These are phyloP conservation scores for Empis stercorea DNA, from an alignment of 2,888 invertebrate species.

Conservation along the genomic window DNA sequence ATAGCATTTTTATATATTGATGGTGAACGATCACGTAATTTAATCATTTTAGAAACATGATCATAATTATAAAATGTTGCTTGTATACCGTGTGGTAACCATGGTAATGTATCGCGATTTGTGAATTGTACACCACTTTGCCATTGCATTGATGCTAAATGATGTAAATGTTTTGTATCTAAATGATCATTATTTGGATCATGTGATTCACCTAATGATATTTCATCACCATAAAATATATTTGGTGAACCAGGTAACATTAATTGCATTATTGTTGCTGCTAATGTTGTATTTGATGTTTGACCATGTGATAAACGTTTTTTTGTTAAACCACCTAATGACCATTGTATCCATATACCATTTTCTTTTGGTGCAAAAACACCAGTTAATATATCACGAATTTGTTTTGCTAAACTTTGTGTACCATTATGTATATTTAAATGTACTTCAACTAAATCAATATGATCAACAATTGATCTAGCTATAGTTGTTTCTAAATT, in stretches of 20 bases:
- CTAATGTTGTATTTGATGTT: constrained; percentile 50
- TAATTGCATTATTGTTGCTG: constrained; percentile 58
- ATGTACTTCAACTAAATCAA: constrained; percentile 61
- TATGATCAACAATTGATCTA: constrained; percentile 47
- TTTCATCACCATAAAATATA: constrained; percentile 86
- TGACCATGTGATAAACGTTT: constrained; percentile 44
- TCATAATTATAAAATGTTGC: constrained; percentile 41
- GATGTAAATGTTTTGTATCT: constrained; percentile 49
- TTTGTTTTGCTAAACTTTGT: constrained; percentile 43
- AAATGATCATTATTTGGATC: constrained; percentile 45
- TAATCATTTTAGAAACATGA: constrained; percentile 45
- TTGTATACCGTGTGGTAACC: constrained; percentile 47
- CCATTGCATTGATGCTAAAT: constrained; percentile 61
- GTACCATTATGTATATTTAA: constrained; percentile 47
- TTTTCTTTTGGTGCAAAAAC: constrained; percentile 44
- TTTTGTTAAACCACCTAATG: constrained; percentile 48
- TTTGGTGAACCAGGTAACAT: constrained; percentile 75
- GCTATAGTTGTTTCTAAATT: constrained; percentile 37
- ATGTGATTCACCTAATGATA: constrained; percentile 50
- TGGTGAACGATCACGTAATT: constrained; percentile 48
- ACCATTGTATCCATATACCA: constrained; percentile 71
- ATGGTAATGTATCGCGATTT: constrained; percentile 42
- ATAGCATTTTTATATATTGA: constrained; percentile 61
- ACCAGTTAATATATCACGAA: constrained; percentile 44
- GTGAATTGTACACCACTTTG: constrained; percentile 37